phyloP scores from a whole-genome alignment of 2,888 invertebrate species.

The Melolontha melolontha region DNA sequence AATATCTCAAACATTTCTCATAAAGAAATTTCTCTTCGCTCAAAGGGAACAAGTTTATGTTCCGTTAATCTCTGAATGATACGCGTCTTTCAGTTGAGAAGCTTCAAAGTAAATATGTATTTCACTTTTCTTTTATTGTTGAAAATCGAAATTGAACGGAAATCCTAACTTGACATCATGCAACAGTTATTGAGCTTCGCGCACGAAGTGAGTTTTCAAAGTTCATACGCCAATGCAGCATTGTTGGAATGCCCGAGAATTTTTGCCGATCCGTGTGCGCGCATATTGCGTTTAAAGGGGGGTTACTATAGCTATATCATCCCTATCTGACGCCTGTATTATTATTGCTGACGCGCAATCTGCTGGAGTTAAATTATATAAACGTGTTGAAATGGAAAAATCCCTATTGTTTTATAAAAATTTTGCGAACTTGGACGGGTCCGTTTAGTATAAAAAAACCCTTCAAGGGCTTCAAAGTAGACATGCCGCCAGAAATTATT shows the following conservation, averaged over 20 bases:
- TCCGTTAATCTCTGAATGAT: no score
- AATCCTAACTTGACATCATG: neutral
- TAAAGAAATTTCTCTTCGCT: no score
- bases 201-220: neutral
- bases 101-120: no score
- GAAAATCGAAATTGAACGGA: no score
- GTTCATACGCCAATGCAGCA: slow-evolving; percentile 2
- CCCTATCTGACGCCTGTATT: slow-evolving; percentile 59
- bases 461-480: neutral
- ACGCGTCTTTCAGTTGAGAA: no score
- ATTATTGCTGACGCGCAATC: slow-evolving; percentile 60
- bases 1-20: no score
- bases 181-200: slow-evolving; percentile 1
- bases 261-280: slow-evolving; percentile 20
- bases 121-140: no score
- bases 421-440: slow-evolving; percentile 39
- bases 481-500: neutral
- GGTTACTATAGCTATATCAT: slow-evolving; percentile 61
- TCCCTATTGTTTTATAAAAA: slow-evolving; percentile 50
- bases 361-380: slow-evolving; percentile 58
- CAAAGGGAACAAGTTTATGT: no score
- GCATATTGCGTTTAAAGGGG: slow-evolving; percentile 51
- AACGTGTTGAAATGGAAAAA: slow-evolving; percentile 57
- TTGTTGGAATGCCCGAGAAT: slow-evolving; percentile 12
- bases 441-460: neutral